Base-by-base conservation (phyloP, 2,797 vertebrate species). In the Anniella stebbinsi region DNA sequence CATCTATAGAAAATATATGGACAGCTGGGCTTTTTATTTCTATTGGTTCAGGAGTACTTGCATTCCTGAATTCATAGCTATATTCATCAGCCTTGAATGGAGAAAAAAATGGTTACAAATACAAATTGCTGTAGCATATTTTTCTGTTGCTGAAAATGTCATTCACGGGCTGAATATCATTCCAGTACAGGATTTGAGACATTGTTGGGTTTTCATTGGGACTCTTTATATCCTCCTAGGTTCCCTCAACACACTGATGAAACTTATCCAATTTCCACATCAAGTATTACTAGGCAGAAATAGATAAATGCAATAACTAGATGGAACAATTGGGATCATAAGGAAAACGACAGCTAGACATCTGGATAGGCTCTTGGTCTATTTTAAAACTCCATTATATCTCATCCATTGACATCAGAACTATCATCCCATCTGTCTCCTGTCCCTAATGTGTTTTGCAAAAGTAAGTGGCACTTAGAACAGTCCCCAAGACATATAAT, bases 331-430 rank as follows among this genome's bases (percentile, higher is more conserved):
- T 86, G 84, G 84, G 45, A 51, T 41, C 77, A 81, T 63, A 87
- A 82, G 84, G 70, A 30, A 82, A 82, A 81, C 87, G 89, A 76
- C 77, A 87, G 66, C 77, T 75, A 73, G 78, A 82, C 84, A 90
- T 90, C 77, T 87, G 84, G 78, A 80, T 63, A 82, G 89, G n/a
- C 69, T 81, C 57, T 81, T 36, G 38, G 15, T 75, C 69, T 87
- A 54, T 87, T 90, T 90, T 87, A 87, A 54, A 87, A 81, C 60
- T 90, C 84, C 60, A 82, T 54, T 90, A 87, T 66, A 86, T 81
- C 21, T 67, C 67, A 86, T 86, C 67, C 33, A n/a, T 73, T 73
- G 84, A 66, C 78, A 90, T 48, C 69, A 87, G 77, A 80, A 75
- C n/a, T 38, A 90, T 87, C 77, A 67, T 1, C 13, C 69, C 38